phyloP scores from a whole-genome alignment of 1,140 invertebrate species.

The Sinonovacula constricta region DNA sequence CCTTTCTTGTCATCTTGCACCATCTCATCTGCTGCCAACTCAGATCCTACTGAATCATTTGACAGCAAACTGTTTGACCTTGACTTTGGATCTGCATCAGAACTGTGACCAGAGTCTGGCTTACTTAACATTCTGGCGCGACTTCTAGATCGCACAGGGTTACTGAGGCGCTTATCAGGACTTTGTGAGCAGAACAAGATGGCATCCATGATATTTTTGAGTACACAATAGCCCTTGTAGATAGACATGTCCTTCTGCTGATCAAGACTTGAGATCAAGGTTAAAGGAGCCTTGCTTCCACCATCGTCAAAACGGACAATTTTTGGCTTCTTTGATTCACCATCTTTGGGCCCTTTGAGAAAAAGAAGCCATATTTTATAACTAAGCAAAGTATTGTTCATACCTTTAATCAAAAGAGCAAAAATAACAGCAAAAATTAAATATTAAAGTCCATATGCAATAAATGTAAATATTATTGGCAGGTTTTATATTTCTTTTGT shows the following conservation, averaged over 20 bases:
- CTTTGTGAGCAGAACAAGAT: conserved; percentile 69
- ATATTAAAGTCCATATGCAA: no score
- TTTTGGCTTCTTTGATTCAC: conserved; percentile 56
- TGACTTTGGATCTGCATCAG: not conserved
- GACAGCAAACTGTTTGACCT: not conserved
- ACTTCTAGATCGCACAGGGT: conserved; percentile 56
- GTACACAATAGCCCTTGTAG: conserved; percentile 72
- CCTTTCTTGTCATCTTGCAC: conserved; percentile 4
- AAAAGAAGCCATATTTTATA: not conserved
- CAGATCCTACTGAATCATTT: not conserved
- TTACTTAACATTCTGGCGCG: conserved; percentile 19
- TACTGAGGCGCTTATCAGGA: conserved; percentile 60
- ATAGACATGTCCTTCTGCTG: conserved; percentile 72
- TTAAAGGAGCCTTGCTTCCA: conserved; percentile 3
- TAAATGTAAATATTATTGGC: no score
- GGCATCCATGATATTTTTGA: conserved; percentile 75
- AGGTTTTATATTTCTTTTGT: no score
- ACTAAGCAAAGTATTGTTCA: no score
- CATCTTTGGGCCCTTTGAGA: conserved; percentile 18
- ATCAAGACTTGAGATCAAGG: conserved; percentile 60
- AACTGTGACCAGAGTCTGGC: conserved; percentile 20
- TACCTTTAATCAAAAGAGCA: no score
- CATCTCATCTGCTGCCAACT: not conserved
- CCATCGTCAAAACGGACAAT: conserved; percentile 65
- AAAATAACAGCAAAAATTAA: no score